These are phyloP conservation scores for Cepaea hortensis DNA, from an alignment of 2,888 invertebrate species.

Conservation along the genomic window DNA sequence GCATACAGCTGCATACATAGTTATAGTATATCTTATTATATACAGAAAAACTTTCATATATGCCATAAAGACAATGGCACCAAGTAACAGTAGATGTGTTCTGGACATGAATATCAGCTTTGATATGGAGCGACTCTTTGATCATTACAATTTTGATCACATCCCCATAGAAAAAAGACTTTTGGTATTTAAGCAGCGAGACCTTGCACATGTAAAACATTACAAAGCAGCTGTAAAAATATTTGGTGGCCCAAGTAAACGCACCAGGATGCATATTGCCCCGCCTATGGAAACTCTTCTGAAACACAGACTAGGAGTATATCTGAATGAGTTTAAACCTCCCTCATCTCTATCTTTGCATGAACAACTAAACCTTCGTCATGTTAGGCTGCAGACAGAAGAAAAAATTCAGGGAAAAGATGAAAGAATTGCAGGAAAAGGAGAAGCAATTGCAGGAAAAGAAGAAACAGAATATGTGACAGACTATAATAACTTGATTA, in stretches of 20 bases:
- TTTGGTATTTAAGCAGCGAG: slow-evolving; percentile 65
- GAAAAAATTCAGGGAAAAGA: slow-evolving; percentile 54
- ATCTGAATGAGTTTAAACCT: slow-evolving; percentile 51
- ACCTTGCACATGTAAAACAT: slow-evolving; percentile 69
- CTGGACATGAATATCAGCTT: slow-evolving; percentile 65
- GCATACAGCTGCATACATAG: too few species aligned
- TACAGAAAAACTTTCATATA: neutral
- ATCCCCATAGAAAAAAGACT: slow-evolving; percentile 70
- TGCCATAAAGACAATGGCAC: slow-evolving; percentile 35
- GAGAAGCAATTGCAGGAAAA: slow-evolving; percentile 55
- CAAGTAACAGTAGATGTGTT: slow-evolving; percentile 52
- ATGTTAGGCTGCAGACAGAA: slow-evolving; percentile 53
- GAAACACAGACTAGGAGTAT: slow-evolving; percentile 65
- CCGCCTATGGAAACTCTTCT: slow-evolving; percentile 70
- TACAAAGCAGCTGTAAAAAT: slow-evolving; percentile 73
- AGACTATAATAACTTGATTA: slow-evolving; percentile 68
- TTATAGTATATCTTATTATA: neutral
- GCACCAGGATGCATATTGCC: slow-evolving; percentile 69
- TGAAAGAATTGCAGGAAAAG: slow-evolving; percentile 54
- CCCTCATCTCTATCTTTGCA: slow-evolving; percentile 59
- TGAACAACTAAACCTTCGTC: slow-evolving; percentile 56
- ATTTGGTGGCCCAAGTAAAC: slow-evolving; percentile 70
- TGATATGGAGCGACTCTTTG: slow-evolving; percentile 71
- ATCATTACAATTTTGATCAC: slow-evolving; percentile 72
- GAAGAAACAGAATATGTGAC: slow-evolving; percentile 57